Evolutionary conservation across 1,140 invertebrate species (phyloP).

Genomic region (Melipona quadrifasciata): DNA sequence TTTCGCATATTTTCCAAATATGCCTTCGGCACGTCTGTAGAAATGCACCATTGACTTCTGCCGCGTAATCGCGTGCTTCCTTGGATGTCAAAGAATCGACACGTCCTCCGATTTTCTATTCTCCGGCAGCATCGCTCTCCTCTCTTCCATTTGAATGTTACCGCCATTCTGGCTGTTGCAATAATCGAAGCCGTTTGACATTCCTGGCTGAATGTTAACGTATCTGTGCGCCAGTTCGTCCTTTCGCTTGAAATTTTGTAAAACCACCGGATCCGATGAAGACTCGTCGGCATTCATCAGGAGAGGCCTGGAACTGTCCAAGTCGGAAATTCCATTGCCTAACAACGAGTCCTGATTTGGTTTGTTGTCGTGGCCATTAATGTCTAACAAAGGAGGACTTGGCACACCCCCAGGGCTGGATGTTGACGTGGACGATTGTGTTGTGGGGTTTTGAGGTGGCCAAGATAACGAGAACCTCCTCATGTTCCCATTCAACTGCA

Average conservation of each 20-base stretch:
- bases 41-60: conserved; percentile 47
- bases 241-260: conserved; percentile 27
- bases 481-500: conserved; percentile 78
- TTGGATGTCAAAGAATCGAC: conserved; percentile 64
- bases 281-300: background rate
- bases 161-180: background rate
- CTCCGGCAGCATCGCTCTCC: conserved; percentile 44
- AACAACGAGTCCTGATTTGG: conserved; percentile 44
- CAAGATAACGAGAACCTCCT: conserved; percentile 77
- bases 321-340: conserved; percentile 23
- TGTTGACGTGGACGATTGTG: conserved; percentile 6
- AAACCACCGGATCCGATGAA: background rate
- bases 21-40: conserved; percentile 12
- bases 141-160: conserved; percentile 59
- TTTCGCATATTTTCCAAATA: conserved; percentile 43
- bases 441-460: conserved; percentile 39
- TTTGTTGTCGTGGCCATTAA: conserved; percentile 54
- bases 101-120: conserved; percentile 48
- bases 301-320: conserved; percentile 65
- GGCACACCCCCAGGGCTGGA: conserved; percentile 23
- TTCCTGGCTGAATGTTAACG: conserved; percentile 65
- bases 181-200: conserved; percentile 10
- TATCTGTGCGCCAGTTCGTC: conserved; percentile 56
- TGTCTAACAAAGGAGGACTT: conserved; percentile 64
- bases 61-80: conserved; percentile 22